A percentile compares a stretch with the other conserved stretches of the same genome.
Conservation (phyloP, 2,888 invertebrate species). For the Diarsia brunnea region DNA sequence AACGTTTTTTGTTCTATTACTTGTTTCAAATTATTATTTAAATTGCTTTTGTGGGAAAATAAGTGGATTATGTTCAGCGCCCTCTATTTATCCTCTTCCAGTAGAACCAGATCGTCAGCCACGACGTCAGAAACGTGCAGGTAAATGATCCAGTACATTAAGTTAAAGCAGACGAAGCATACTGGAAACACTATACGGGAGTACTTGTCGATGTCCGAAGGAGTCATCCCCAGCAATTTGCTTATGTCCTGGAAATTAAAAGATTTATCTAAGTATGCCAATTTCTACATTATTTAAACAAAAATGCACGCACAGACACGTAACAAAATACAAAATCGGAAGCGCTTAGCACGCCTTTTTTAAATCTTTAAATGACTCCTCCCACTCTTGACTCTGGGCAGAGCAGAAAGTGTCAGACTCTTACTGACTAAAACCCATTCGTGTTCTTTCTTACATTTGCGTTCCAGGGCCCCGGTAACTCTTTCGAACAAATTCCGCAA, state of each 20-base stretch:
- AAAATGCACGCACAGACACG: neutral
- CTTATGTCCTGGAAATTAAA: conserved; percentile 93
- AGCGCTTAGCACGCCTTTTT: conserved; percentile 30
- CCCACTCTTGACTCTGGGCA: no score
- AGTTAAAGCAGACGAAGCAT: conserved; percentile 99
- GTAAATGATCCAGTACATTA: conserved; percentile 99
- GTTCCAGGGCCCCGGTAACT: no score
- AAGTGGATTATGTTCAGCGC: conserved; percentile 81
- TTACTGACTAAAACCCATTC: no score
- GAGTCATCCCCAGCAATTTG: conserved; percentile 97
- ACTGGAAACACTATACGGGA: conserved; percentile 99
- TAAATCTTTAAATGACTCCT: no score
- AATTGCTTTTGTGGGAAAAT: conserved; percentile 77
- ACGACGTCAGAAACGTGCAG: conserved; percentile 98
- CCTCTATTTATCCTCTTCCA: conserved; percentile 92
- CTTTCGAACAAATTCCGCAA: no score
- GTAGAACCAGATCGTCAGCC: conserved; percentile 97
- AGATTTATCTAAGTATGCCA: conserved; percentile 30
- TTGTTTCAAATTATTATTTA: conserved; percentile 85
- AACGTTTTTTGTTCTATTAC: conserved; percentile 12
- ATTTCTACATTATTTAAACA: conserved; percentile 9
- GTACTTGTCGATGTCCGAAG: conserved; percentile 99
- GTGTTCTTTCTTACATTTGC: no score
- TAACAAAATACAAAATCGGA: neutral
- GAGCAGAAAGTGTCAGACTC: no score